phyloP scores from a whole-genome alignment of 2,113 vertebrate species.

The Azemiops feae region DNA sequence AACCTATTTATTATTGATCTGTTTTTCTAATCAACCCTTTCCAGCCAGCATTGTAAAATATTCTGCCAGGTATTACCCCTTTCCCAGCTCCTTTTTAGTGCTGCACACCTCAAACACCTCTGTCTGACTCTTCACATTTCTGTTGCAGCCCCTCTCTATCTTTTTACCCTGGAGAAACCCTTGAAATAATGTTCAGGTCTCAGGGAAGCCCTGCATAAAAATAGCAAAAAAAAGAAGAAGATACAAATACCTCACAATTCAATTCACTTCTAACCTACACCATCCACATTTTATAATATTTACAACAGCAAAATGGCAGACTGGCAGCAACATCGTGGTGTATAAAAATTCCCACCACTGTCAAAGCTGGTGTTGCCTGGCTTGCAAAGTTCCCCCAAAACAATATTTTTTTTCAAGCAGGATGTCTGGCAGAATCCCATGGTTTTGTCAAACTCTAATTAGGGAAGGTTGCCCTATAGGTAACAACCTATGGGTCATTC shows the following conservation, averaged over 20 bases:
- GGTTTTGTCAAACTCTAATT: not conserved
- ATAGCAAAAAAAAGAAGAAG: not conserved
- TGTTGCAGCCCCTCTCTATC: not conserved
- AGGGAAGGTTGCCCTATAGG: not conserved
- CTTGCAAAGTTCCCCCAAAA: not conserved
- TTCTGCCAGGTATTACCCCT: not conserved
- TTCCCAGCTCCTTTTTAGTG: not conserved
- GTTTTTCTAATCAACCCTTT: constrained; percentile 6
- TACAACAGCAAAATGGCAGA: not conserved
- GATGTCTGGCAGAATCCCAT: not conserved
- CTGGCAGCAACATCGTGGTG: not conserved
- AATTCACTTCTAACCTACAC: not conserved
- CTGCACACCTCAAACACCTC: constrained; percentile 4
- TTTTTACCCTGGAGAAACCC: not conserved
- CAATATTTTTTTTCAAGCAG: not conserved
- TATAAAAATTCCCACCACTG: not conserved
- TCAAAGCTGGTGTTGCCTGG: not conserved
- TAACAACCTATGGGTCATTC: not conserved
- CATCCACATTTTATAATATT: not conserved
- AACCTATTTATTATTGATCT: constrained; percentile 65
- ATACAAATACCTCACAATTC: not conserved
- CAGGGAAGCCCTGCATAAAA: not conserved
- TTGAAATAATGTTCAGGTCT: not conserved
- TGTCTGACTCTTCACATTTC: not conserved
- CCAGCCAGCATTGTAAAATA: not conserved